phyloP scores from a whole-genome alignment of 2,113 vertebrate species.

The human region DNA sequence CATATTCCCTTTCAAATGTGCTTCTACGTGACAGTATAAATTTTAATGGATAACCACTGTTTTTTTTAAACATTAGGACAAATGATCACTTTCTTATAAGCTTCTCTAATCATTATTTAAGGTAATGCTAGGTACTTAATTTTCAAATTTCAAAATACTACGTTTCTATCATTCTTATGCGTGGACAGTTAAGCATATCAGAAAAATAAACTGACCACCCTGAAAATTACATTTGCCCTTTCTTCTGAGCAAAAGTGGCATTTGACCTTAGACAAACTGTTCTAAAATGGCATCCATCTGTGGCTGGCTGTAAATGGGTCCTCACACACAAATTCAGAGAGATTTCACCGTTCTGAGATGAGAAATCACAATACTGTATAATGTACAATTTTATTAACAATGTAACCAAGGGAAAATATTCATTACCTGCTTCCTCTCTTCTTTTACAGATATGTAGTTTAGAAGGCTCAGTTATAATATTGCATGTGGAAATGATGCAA shows the following conservation, averaged over 20 bases:
- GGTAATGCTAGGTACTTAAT: neutral
- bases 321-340: conserved; percentile 28
- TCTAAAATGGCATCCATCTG: neutral
- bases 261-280: conserved; percentile 23
- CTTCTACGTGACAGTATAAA: neutral
- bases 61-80: neutral
- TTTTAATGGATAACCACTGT: neutral
- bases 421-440: conserved; percentile 72
- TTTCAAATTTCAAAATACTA: neutral
- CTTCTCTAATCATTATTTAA: neutral
- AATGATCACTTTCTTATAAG: neutral
- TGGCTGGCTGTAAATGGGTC: neutral
- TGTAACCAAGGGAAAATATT: conserved; percentile 63
- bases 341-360: conserved; percentile 53
- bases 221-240: conserved; percentile 34
- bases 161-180: conserved; percentile 50
- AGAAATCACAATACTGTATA: conserved; percentile 60
- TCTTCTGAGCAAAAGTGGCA: neutral
- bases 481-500: conserved; percentile 74
- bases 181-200: neutral
- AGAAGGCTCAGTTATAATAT: conserved; percentile 69
- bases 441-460: conserved; percentile 78
- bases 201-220: neutral
- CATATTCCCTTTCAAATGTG: neutral
- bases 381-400: conserved; percentile 69